Conservation (phyloP, 2,888 invertebrate genomes). For the Cephonodes hylas region DNA sequence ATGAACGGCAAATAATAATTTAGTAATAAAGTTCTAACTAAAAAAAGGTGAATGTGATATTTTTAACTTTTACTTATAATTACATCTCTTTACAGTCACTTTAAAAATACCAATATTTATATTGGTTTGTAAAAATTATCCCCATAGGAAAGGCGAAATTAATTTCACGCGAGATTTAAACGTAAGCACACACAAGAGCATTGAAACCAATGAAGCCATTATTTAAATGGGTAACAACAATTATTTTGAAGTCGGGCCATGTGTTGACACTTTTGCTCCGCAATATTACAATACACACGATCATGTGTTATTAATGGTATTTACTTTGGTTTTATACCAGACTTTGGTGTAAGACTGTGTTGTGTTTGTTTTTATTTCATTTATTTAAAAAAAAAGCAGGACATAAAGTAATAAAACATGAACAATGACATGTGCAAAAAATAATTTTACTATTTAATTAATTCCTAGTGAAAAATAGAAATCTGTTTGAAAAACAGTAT, state of each 20-base stretch:
- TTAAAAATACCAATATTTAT: background rate
- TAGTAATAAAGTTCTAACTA: too few species aligned
- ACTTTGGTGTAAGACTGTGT: background rate
- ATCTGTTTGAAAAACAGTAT: too few species aligned
- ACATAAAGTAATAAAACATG: too few species aligned
- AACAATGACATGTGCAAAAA: too few species aligned
- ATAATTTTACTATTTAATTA: too few species aligned
- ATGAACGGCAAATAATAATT: too few species aligned
- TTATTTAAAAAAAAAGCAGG: too few species aligned
- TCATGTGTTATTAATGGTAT: background rate
- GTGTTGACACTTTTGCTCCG: background rate
- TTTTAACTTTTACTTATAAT: too few species aligned
- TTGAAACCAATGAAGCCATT: background rate
- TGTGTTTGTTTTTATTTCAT: background rate
- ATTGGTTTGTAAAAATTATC: background rate
- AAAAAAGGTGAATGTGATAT: too few species aligned
- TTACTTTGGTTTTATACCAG: background rate
- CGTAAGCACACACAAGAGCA: background rate
- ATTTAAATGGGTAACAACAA: background rate
- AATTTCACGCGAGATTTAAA: background rate
- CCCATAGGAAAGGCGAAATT: background rate
- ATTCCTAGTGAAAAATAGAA: too few species aligned
- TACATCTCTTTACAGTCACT: background rate
- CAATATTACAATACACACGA: background rate
- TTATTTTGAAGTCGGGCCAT: constrained; percentile 1